phyloP scores from a whole-genome alignment of 2,797 vertebrate species.

The Sebastes nivosus region DNA sequence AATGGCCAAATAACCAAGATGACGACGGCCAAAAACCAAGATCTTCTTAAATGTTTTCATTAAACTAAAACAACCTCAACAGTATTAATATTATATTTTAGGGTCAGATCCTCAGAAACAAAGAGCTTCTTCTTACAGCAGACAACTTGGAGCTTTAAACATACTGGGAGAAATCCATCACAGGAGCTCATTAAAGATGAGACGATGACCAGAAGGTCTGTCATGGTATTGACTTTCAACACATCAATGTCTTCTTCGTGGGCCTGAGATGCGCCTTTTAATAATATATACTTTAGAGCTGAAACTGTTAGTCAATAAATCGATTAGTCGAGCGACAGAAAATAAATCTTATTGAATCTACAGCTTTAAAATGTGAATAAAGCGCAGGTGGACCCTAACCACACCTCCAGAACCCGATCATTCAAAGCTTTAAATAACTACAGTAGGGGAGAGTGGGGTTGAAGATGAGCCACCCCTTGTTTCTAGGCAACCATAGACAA shows the following conservation, averaged over 20 bases:
- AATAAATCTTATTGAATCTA: too few relatives aligned
- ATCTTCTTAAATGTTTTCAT: neutral
- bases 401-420: too few relatives aligned
- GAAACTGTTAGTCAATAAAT: too few relatives aligned
- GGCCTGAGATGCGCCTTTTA: neutral
- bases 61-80: neutral
- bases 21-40: too few relatives aligned
- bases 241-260: neutral
- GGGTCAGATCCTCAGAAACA: neutral
- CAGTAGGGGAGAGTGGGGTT: too few relatives aligned
- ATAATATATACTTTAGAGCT: neutral
- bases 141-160: neutral
- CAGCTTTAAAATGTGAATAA: too few relatives aligned
- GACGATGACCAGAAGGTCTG: neutral
- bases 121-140: neutral
- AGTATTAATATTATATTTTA: neutral
- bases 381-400: too few relatives aligned
- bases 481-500: too few relatives aligned
- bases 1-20: too few relatives aligned
- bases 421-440: too few relatives aligned
- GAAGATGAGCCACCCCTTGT: too few relatives aligned
- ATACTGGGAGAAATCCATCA: neutral
- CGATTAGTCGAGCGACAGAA: too few relatives aligned
- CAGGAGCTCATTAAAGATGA: neutral
- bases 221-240: neutral